Evolutionary conservation across 2,113 vertebrate genomes (phyloP), one percentile per base, ranked within the genome.

Genomic region (Zosterops japonicus): DNA sequence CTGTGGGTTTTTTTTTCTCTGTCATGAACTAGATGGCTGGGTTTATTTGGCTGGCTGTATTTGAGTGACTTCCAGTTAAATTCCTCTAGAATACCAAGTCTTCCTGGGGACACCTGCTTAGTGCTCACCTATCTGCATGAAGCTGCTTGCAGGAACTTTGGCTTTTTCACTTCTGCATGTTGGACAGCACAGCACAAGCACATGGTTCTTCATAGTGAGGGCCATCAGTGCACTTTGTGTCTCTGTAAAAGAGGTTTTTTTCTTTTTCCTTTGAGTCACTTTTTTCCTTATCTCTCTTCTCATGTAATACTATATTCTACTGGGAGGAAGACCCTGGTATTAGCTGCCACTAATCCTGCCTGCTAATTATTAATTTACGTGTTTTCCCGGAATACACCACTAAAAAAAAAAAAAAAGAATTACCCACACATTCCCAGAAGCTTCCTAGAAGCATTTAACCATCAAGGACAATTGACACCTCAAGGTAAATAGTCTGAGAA

Each of bases 401-500:
- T 89, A 33, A n/a, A 50, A 88, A 59, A 33, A n/a, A 50, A 88
- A 59, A 12, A 42, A 25, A 15, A 6, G 60, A 17, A 52, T 8
- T 4, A 21, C 41, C 20, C 24, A 49, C 52, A 11, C 41, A 44
- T 69, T 72, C 35, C 80, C 24, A 53, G 64, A 69, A 84, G 71
- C 81, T 69, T 95, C 68, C 52, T 88, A 67, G 82, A 39, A 52
- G 31, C 36, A 23, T 76, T 74, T 81, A 90, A 74, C 52, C 42
- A 71, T 84, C 61, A 65, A 84, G 81, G 74, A 57, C 65, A 78
- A 70, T 47, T 74, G 83, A 61, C 90, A 87, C 70, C 68, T 87
- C 28, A 39, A 67, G 65, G 65, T 89, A 96, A 90, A 95, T 52
- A 86, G n/a, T 72, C 79, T 85, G 80, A 91, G 93, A 64, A 44